phyloP scores from a whole-genome alignment of 2,113 vertebrate genomes.

The human (Homo sapiens) region DNA sequence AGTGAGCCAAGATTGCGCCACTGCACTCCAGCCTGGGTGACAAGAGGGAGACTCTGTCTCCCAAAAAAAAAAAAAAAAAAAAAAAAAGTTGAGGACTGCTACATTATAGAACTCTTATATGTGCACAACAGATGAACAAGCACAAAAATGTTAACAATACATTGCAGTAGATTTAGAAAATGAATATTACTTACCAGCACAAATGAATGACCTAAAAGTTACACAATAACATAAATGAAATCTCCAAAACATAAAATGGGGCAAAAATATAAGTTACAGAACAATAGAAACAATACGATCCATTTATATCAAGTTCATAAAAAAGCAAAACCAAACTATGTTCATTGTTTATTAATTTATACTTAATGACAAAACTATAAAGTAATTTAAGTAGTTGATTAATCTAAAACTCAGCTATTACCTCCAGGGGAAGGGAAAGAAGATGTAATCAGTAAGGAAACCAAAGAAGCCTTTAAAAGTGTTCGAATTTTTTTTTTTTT shows the following conservation, averaged over 20 bases:
- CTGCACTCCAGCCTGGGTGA: too few species aligned
- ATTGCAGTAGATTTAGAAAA: not conserved
- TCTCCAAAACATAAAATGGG: too few species aligned
- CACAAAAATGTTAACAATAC: not conserved
- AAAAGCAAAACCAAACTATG: not conserved
- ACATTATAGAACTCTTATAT: not conserved
- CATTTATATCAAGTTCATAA: too few species aligned
- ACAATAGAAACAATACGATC: not conserved
- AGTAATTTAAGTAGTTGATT: not conserved
- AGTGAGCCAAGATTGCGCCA: too few species aligned
- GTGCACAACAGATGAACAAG: not conserved
- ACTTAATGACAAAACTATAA: not conserved
- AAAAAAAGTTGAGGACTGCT: too few species aligned
- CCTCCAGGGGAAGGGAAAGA: too few species aligned
- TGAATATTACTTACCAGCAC: not conserved
- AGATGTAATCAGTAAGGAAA: too few species aligned
- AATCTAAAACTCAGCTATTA: not conserved
- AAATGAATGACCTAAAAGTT: not conserved
- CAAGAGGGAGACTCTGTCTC: too few species aligned
- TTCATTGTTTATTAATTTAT: not conserved
- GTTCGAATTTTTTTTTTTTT: too few species aligned
- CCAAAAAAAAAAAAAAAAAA: too few species aligned
- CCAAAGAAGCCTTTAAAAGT: too few species aligned
- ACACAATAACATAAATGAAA: not conserved
- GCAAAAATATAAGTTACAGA: not conserved